phyloP scores from a whole-genome alignment of 64 coral and sea anemone genomes.

The Dendronephthya gigantea region DNA sequence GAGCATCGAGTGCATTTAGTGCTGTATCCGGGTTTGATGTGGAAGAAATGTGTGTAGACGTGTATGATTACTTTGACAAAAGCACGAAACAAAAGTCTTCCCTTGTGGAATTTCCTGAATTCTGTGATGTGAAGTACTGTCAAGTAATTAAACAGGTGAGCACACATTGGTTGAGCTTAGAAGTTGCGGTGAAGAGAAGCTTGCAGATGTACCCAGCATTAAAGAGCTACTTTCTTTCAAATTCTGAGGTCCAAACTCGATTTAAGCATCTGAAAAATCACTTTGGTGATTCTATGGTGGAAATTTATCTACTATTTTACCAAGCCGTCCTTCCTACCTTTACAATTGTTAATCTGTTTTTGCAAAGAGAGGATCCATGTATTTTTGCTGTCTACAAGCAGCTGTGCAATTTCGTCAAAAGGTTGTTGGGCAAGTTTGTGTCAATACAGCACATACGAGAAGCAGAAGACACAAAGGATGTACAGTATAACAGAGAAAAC shows the following conservation, averaged over 20 bases:
- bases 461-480: no score
- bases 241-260: no score
- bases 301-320: constrained; percentile 34
- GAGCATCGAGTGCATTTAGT: constrained; percentile 30
- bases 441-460: no score
- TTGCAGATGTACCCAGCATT: constrained; percentile 27
- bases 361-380: constrained; percentile 43
- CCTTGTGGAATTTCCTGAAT: no score
- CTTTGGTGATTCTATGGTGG: constrained; percentile 27
- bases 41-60: no score
- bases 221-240: no score
- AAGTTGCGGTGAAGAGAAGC: constrained; percentile 22
- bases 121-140: no score
- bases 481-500: no score
- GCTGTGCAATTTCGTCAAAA: neutral
- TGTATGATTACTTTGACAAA: no score
- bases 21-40: constrained; percentile 23
- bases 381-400: constrained; percentile 12
- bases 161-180: constrained; percentile 40
- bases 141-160: no score
- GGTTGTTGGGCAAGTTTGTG: no score
- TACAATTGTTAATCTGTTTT: constrained; percentile 20
- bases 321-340: constrained; percentile 31
- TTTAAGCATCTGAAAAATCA: constrained; percentile 23
- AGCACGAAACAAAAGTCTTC: no score